Percentiles rank a stretch among this genome's conserved stretches.
Evolutionary conservation across 2,888 invertebrate species (phyloP).

Genomic region (Arctia plantaginis): DNA sequence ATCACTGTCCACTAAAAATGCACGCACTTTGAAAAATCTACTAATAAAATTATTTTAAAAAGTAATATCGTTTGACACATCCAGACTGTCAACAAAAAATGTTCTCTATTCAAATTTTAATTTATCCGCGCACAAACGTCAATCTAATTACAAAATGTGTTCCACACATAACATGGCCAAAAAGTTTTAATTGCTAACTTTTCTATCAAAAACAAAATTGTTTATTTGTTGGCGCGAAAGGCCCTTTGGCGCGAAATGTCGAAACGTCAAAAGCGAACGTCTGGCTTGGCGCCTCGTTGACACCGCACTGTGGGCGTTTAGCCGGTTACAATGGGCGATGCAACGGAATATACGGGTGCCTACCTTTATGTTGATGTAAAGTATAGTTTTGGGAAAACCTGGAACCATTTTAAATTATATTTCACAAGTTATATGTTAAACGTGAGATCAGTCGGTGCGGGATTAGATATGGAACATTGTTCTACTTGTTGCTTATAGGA

Average conservation of each 20-base stretch:
- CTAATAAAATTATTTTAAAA: background rate
- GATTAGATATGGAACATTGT: background rate
- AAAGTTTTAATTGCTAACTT: conserved; percentile 25
- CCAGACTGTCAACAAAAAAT: conserved; percentile 13
- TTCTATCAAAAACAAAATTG: conserved; percentile 21
- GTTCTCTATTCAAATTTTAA: conserved; percentile 8
- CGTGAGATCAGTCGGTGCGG: background rate
- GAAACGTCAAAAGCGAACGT: conserved; percentile 58
- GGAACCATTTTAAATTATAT: background rate
- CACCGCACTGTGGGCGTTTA: conserved; percentile 58
- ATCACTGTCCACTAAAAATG: conserved; percentile 17
- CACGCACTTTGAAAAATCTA: background rate
- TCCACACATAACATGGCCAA: conserved; percentile 10
- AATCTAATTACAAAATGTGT: conserved; percentile 11
- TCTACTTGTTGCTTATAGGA: background rate
- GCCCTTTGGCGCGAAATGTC: conserved; percentile 49
- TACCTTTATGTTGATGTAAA: conserved; percentile 23
- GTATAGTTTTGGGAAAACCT: conserved; percentile 13
- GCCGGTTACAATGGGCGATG: conserved; percentile 42
- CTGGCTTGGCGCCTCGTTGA: conserved; percentile 57
- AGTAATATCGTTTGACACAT: conserved; percentile 6
- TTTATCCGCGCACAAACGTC: conserved; percentile 12
- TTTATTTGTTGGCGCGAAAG: conserved; percentile 44
- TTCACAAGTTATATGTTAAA: background rate
- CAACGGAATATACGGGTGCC: conserved; percentile 25